Conservation (phyloP, 2,888 invertebrate species). For the Lepidonotus clava region DNA sequence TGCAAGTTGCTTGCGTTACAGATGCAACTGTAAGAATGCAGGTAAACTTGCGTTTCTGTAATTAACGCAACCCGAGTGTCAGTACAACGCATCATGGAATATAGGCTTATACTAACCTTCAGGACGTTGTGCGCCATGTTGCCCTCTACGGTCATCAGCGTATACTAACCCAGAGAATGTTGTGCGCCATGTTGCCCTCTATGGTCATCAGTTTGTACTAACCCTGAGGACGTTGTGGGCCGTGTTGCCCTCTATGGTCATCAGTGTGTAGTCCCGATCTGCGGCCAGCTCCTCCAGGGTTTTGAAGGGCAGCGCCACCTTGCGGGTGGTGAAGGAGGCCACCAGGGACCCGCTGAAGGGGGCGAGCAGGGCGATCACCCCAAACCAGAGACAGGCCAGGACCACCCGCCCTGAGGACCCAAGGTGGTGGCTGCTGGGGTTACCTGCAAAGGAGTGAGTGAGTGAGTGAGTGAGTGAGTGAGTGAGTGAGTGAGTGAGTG, state of each 20-base stretch:
- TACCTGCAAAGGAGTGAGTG: not conserved
- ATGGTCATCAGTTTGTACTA: not conserved
- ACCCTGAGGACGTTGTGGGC: not conserved
- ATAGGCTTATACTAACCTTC: no score
- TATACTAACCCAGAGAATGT: no score
- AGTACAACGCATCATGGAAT: no score
- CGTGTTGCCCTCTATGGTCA: slow-evolving; percentile 24
- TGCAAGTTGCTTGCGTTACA: no score
- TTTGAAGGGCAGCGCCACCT: not conserved
- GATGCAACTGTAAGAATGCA: no score
- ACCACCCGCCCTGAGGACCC: not conserved
- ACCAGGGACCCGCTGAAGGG: not conserved
- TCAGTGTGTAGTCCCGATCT: not conserved
- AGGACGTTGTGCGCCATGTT: not conserved
- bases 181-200: not conserved
- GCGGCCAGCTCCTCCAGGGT: not conserved
- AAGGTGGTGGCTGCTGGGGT: not conserved
- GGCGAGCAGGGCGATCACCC: not conserved
- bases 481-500: slow-evolving; percentile 38
- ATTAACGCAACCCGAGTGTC: no score
- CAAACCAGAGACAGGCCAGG: not conserved
- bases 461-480: slow-evolving; percentile 38
- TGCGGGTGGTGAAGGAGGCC: not conserved
- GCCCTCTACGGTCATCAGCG: not conserved
- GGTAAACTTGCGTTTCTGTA: no score